Evolutionary conservation across 2,888 invertebrate genomes (phyloP), one percentile per base, ranked within the genome.

Genomic region (Andrena hattorfiana): DNA sequence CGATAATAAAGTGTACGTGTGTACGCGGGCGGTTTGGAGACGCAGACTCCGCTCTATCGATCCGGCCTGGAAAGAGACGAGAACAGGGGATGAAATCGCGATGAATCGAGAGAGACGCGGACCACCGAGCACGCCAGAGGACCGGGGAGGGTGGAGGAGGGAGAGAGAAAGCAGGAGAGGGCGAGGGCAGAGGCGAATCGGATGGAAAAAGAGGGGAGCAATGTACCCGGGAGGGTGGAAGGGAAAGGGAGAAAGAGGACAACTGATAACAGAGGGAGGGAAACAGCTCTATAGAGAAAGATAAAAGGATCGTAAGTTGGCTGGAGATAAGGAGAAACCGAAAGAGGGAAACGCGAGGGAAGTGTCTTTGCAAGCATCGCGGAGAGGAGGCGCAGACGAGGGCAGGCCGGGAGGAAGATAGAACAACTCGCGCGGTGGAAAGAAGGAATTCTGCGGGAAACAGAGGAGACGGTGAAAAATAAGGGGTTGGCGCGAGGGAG

Each of bases 1-100:
- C 84, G 87, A 86, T 89, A 90, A 89, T 89, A 89, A 90, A 91
- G 89, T 85, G 74, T 73, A 77, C 73, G 71, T 82, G 69, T 86
- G 86, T 84, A 85, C 85, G 87, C 83, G 82, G 56, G 23, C 84
- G 87, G 88, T 87, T 91, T 87, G 89, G 91, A 93, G 92, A 94
- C 94, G 94, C 94, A 94, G 93, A 93, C 93, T 93, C 94, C 93
- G 92, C 90, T 93, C 86, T 94, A 94, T 94, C 93, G 94, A 94
- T 93, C 92, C 90, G 85, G 48, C 59, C 79, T 73, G 78, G 84
- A 87, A 78, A 78, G 86, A 89, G 88, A 89, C 64, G 81, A 54
- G 81, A 80, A 79, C 77, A 72, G 60, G 73, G 84, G 74, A 79
- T 67, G 84, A 70, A 77, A 72, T 88, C 81, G 74, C 77, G 82